Evolutionary conservation across 2,888 invertebrate species (phyloP).

Genomic region (Andrena marginata): DNA sequence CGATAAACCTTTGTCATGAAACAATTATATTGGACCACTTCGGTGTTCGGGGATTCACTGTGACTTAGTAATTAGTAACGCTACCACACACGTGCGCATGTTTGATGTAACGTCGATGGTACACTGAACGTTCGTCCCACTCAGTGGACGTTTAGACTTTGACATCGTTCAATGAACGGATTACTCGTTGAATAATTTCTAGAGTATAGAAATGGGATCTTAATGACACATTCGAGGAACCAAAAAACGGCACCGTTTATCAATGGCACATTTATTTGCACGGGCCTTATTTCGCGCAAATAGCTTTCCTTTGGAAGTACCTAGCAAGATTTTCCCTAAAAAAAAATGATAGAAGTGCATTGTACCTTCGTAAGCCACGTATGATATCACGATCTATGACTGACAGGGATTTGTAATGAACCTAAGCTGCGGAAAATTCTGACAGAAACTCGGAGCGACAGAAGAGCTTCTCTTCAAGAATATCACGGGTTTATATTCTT

Average conservation of each 20-base stretch:
- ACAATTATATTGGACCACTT: constrained; percentile 43
- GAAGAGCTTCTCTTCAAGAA: neutral
- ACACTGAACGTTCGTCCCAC: neutral
- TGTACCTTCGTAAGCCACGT: no score
- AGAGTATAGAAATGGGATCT: no score
- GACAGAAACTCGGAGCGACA: neutral
- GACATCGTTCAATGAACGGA: no score
- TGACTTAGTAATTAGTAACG: constrained; percentile 41
- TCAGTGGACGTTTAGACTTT: no score
- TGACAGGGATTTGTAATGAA: neutral
- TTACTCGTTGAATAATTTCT: no score
- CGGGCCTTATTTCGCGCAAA: no score
- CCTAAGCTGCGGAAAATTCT: neutral
- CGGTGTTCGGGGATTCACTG: constrained; percentile 26
- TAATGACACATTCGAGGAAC: no score
- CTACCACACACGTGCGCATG: constrained; percentile 5
- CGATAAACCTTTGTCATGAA: constrained; percentile 48
- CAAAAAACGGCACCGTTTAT: no score
- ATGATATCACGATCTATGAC: neutral
- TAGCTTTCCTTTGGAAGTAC: neutral
- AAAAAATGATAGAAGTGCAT: neutral
- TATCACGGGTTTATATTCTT: neutral
- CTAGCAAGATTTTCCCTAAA: constrained; percentile 4
- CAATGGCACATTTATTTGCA: no score
- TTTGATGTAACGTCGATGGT: constrained; percentile 23